A percentile compares a stretch with the other conserved stretches of the same genome.
Evolutionary conservation across 2,888 invertebrate genomes (phyloP).

Genomic region (Brenthis ino): DNA sequence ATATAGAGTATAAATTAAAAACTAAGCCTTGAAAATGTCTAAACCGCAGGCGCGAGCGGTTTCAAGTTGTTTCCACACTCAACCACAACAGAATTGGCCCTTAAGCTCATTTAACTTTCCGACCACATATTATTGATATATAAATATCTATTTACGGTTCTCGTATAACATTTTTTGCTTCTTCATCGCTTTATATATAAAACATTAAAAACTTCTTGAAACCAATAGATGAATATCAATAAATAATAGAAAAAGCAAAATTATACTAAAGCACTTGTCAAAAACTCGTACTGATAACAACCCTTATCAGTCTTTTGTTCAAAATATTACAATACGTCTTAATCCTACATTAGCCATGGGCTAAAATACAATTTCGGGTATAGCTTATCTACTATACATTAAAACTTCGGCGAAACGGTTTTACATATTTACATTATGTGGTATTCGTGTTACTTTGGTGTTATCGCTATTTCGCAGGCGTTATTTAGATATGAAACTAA

Average conservation of each 20-base stretch:
- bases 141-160: too few species aligned
- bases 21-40: slow-evolving; percentile 18
- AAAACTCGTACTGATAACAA: slow-evolving; percentile 18
- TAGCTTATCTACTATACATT: slow-evolving; percentile 57
- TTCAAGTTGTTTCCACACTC: slow-evolving; percentile 27
- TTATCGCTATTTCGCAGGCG: slow-evolving; percentile 49
- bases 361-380: slow-evolving; percentile 34
- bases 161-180: too few species aligned
- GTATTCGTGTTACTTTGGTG: slow-evolving; percentile 38
- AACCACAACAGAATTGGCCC: slow-evolving; percentile 31
- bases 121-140: slow-evolving; percentile 22
- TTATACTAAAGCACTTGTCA: not conserved
- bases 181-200: not conserved
- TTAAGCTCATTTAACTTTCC: slow-evolving; percentile 36
- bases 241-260: too few species aligned
- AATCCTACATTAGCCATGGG: slow-evolving; percentile 15
- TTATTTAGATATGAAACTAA: slow-evolving; percentile 42
- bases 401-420: slow-evolving; percentile 58
- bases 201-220: not conserved
- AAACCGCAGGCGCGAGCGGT: slow-evolving; percentile 32
- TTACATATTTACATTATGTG: slow-evolving; percentile 52
- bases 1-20: slow-evolving; percentile 16
- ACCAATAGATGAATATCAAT: not conserved
- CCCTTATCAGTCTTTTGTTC: slow-evolving; percentile 15
- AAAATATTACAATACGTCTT: slow-evolving; percentile 4